Evolutionary conservation across 2,888 invertebrate genomes (phyloP).

Genomic region (Drosophila borealis): DNA sequence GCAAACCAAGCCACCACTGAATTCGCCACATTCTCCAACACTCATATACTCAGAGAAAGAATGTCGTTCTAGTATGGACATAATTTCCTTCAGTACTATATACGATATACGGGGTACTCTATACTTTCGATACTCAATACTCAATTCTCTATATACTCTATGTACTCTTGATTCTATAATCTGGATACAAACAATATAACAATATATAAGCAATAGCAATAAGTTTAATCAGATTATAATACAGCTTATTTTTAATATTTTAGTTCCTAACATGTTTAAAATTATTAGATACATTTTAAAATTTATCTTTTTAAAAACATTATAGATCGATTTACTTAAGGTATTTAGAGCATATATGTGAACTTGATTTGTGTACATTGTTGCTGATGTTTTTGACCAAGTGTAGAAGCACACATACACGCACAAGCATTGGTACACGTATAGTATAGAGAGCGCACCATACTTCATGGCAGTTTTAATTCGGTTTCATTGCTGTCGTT

Average conservation of each 20-base stretch:
- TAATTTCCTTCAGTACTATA: too few relatives aligned
- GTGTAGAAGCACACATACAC: slow-evolving; percentile 1
- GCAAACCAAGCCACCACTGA: background rate
- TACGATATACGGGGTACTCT: too few relatives aligned
- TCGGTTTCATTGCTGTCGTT: slow-evolving; percentile 65
- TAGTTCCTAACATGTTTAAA: too few relatives aligned
- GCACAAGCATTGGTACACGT: background rate
- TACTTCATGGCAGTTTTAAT: slow-evolving; percentile 68
- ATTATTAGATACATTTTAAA: too few relatives aligned
- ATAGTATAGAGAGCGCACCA: slow-evolving; percentile 25
- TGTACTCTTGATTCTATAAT: background rate
- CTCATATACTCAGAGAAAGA: background rate
- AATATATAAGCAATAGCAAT: too few relatives aligned
- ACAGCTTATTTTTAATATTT: too few relatives aligned
- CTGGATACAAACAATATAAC: too few relatives aligned
- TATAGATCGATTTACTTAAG: background rate
- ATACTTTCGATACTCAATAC: background rate
- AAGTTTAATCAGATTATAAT: too few relatives aligned
- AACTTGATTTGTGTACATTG: background rate
- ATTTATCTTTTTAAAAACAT: too few relatives aligned
- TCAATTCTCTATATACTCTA: background rate
- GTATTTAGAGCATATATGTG: background rate
- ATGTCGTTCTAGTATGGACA: background rate
- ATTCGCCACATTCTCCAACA: background rate
- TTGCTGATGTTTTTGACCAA: slow-evolving; percentile 5